These are phyloP conservation scores for Hylaea fasciaria DNA, from an alignment of 2,888 invertebrate genomes.

Conservation along the genomic window DNA sequence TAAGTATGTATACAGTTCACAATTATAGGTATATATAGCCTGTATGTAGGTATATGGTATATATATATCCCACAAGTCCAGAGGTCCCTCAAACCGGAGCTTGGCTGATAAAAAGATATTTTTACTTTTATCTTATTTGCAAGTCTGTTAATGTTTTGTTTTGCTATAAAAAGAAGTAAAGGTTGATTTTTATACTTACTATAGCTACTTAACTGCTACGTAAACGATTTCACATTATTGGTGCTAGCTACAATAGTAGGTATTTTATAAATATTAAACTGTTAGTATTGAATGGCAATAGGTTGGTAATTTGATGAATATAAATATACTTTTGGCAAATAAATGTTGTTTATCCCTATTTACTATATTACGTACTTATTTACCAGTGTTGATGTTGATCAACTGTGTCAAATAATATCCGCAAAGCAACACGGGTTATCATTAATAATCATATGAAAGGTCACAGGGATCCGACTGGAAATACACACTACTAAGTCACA, in stretches of 20 bases:
- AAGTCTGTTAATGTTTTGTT: slow-evolving; percentile 14
- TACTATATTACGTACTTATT: background rate
- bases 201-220: too few species aligned
- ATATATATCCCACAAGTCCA: background rate
- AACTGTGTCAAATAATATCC: slow-evolving; percentile 56
- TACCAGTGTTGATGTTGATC: background rate
- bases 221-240: too few species aligned
- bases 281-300: too few species aligned
- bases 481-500: slow-evolving; percentile 17
- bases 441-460: slow-evolving; percentile 48
- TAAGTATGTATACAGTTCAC: too few species aligned
- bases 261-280: too few species aligned
- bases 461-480: slow-evolving; percentile 38
- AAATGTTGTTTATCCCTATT: too few species aligned
- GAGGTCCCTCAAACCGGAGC: slow-evolving; percentile 14
- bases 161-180: background rate
- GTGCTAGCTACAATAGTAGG: too few species aligned
- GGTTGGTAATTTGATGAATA: too few species aligned
- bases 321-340: too few species aligned
- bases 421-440: slow-evolving; percentile 67
- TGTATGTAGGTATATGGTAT: too few species aligned
- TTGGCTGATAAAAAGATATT: slow-evolving; percentile 17
- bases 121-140: slow-evolving; percentile 15
- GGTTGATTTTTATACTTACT: background rate
- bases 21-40: too few species aligned